phyloP scores from a whole-genome alignment of 2,888 invertebrate species.

The Amorpha juglandis region DNA sequence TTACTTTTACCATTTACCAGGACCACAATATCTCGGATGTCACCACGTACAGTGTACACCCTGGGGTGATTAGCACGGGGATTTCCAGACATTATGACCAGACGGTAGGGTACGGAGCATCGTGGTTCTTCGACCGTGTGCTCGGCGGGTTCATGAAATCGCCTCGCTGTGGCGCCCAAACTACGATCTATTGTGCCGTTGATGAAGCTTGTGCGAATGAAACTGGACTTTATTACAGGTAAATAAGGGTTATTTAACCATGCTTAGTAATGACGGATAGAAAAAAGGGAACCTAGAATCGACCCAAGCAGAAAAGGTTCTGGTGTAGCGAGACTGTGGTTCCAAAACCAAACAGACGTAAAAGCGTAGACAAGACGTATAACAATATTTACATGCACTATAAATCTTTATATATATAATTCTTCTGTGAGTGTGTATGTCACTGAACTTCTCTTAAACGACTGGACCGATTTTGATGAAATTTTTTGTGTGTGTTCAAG shows the following conservation, averaged over 20 bases:
- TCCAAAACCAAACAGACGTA: too few species aligned
- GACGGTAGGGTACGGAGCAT: constrained; percentile 54
- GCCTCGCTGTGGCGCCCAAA: constrained; percentile 89
- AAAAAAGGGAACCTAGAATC: too few species aligned
- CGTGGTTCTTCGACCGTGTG: constrained; percentile 61
- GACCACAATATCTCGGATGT: constrained; percentile 71
- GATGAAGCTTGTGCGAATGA: constrained; percentile 84
- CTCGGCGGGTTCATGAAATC: constrained; percentile 79
- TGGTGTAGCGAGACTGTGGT: too few species aligned
- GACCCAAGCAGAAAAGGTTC: too few species aligned
- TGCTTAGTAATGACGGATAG: too few species aligned
- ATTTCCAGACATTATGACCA: constrained; percentile 84
- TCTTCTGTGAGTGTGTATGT: too few species aligned
- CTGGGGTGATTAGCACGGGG: constrained; percentile 87
- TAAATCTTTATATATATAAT: too few species aligned
- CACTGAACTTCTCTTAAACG: too few species aligned
- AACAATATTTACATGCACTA: too few species aligned
- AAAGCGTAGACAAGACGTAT: too few species aligned
- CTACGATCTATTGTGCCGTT: constrained; percentile 88
- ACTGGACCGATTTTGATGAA: too few species aligned
- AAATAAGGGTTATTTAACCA: constrained; percentile 25
- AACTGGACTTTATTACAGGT: constrained; percentile 84
- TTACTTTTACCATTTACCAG: constrained; percentile 43
- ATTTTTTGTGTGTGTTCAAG: too few species aligned
- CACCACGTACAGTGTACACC: constrained; percentile 86